Evolutionary conservation across 2,797 vertebrate species (phyloP).

Genomic region (Phalanger gymnotis): DNA sequence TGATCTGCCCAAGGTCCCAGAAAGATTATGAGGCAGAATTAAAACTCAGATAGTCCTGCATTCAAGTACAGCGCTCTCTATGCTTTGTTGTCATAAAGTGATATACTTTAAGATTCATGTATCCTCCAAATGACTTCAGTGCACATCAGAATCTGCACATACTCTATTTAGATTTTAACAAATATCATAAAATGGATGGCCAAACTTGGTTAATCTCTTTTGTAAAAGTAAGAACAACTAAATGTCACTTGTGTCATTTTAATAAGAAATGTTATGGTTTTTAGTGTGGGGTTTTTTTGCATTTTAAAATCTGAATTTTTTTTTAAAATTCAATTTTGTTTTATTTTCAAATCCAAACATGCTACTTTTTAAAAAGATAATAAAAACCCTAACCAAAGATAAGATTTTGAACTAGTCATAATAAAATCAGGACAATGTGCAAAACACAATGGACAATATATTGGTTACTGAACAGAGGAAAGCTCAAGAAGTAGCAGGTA

Average conservation of each 20-base stretch:
- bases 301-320: slow-evolving; percentile 18
- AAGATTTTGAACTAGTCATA: slow-evolving; percentile 26
- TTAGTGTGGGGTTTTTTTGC: not conserved
- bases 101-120: not conserved
- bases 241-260: not conserved
- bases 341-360: not conserved
- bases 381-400: slow-evolving; percentile 7
- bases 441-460: slow-evolving; percentile 16
- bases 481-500: not conserved
- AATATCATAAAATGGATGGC: not conserved
- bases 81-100: not conserved
- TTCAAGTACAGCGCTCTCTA: not conserved
- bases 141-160: not conserved
- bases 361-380: not conserved
- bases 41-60: not conserved
- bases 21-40: not conserved
- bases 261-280: not conserved
- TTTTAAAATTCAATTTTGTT: not conserved
- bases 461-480: not conserved
- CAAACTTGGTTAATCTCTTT: slow-evolving; percentile 19
- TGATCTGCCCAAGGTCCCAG: not conserved
- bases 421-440: not conserved
- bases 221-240: not conserved
- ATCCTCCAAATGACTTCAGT: not conserved
- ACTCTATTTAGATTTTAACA: not conserved